A percentile compares a stretch with the other conserved stretches of the same genome.
Evolutionary conservation across 92 coral and sea anemone genomes (phyloP).

Genomic region (Phenganax marumi): DNA sequence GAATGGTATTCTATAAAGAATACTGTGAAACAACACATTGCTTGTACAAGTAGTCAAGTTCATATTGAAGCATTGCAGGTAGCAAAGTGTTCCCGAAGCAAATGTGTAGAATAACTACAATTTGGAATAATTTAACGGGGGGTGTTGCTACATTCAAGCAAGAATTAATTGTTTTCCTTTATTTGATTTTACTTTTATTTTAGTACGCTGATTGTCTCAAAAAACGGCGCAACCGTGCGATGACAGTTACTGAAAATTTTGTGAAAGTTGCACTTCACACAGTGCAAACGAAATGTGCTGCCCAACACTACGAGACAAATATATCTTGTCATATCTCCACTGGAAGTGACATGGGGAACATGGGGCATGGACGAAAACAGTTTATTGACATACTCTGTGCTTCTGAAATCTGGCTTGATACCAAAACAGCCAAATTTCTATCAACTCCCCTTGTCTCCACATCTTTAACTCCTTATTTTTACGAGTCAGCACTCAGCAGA

Average conservation of each 20-base stretch:
- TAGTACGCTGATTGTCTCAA: constrained; percentile 14
- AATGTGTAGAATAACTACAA: not conserved
- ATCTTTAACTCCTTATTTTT: constrained; percentile 25
- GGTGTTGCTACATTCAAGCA: constrained; percentile 14
- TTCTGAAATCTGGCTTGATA: constrained; percentile 22
- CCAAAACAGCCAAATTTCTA: not conserved
- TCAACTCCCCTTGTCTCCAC: constrained; percentile 10
- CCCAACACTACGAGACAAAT: constrained; percentile 7
- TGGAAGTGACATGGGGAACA: constrained; percentile 24
- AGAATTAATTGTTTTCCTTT: not conserved
- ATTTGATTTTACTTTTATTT: not conserved
- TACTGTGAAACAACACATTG: constrained; percentile 25
- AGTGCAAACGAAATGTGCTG: not conserved
- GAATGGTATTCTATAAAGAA: constrained; percentile 4
- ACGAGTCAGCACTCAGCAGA: constrained; percentile 5
- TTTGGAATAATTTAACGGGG: not conserved
- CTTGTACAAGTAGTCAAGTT: constrained; percentile 2
- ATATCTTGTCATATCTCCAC: constrained; percentile 13
- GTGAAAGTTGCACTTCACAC: constrained; percentile 25
- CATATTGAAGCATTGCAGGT: constrained; percentile 22
- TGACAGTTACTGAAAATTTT: not conserved
- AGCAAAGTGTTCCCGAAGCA: not conserved
- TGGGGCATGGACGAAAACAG: constrained; percentile 16
- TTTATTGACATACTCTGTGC: constrained; percentile 7
- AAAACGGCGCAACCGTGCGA: constrained; percentile 7